Conservation (phyloP, 2,888 invertebrate species). For the Apoda limacodes region DNA sequence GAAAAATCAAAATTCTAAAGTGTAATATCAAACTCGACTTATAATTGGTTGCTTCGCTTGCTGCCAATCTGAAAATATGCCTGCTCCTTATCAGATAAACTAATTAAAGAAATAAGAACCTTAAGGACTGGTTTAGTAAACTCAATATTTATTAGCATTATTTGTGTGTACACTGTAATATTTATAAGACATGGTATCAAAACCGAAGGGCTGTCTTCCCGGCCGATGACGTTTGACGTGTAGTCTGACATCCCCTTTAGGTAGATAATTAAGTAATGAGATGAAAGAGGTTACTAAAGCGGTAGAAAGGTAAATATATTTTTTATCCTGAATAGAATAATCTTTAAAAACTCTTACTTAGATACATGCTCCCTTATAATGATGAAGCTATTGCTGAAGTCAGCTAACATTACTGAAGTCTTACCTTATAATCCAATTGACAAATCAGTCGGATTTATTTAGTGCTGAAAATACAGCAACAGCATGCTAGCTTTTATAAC, state of each 20-base stretch:
- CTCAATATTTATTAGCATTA: constrained; percentile 21
- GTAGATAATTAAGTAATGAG: no score
- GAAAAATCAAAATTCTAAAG: constrained; percentile 61
- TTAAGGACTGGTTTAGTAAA: constrained; percentile 10
- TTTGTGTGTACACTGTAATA: constrained; percentile 44
- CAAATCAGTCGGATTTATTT: no score
- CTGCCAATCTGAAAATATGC: no score
- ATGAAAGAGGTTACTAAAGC: constrained; percentile 19
- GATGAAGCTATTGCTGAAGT: no score
- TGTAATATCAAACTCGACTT: constrained; percentile 60
- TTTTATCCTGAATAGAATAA: constrained; percentile 3
- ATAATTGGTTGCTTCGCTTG: constrained; percentile 56
- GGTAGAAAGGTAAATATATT: constrained; percentile 1
- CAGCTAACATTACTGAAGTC: no score
- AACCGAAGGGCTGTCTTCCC: constrained; percentile 64
- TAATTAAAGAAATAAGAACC: constrained; percentile 16
- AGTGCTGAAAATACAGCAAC: no score
- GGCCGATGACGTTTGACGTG: constrained; percentile 67
- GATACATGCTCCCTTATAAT: not conserved
- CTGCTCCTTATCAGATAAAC: constrained; percentile 27
- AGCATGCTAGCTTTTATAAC: no score
- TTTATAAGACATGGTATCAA: constrained; percentile 62
- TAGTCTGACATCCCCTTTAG: constrained; percentile 55
- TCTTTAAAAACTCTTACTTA: constrained; percentile 4
- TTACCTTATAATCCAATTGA: no score